A percentile compares a stretch with the other conserved stretches of the same genome.
Evolutionary conservation across 2,888 invertebrate species (phyloP).

Genomic region (Silvanus unidentatus): DNA sequence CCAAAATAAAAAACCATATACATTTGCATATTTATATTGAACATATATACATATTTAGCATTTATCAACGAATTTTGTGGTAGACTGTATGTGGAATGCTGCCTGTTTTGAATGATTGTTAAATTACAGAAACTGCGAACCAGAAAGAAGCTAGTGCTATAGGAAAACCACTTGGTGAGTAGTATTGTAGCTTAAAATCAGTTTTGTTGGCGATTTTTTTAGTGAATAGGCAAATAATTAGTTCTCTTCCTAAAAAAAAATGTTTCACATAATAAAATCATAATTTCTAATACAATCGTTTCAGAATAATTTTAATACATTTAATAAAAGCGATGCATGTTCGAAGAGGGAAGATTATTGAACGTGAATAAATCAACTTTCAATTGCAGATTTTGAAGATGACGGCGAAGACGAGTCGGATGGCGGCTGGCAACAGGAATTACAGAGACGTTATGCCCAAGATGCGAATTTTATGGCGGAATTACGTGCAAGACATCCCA

Average conservation of each 20-base stretch:
- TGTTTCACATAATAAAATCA: no score
- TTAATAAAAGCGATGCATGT: no score
- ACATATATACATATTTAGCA: slow-evolving; percentile 11
- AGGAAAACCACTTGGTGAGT: slow-evolving; percentile 56
- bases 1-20: neutral
- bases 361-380: neutral
- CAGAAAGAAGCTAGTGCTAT: slow-evolving; percentile 42
- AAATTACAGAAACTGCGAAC: slow-evolving; percentile 41
- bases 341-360: no score
- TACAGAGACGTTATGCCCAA: slow-evolving; percentile 54
- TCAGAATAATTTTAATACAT: no score
- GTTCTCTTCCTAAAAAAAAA: no score
- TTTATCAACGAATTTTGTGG: slow-evolving; percentile 21
- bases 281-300: no score
- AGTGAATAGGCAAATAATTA: slow-evolving; percentile 5
- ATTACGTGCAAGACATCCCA: slow-evolving; percentile 49
- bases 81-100: slow-evolving; percentile 46
- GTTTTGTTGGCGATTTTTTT: no score
- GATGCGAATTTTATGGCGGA: slow-evolving; percentile 55
- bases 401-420: slow-evolving; percentile 59
- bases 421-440: slow-evolving; percentile 54
- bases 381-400: slow-evolving; percentile 61
- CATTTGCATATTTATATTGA: slow-evolving; percentile 3
- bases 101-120: slow-evolving; percentile 45
- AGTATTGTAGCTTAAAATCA: slow-evolving; percentile 14